phyloP scores from a whole-genome alignment of 2,113 vertebrate genomes.

The Ciconia maguari region DNA sequence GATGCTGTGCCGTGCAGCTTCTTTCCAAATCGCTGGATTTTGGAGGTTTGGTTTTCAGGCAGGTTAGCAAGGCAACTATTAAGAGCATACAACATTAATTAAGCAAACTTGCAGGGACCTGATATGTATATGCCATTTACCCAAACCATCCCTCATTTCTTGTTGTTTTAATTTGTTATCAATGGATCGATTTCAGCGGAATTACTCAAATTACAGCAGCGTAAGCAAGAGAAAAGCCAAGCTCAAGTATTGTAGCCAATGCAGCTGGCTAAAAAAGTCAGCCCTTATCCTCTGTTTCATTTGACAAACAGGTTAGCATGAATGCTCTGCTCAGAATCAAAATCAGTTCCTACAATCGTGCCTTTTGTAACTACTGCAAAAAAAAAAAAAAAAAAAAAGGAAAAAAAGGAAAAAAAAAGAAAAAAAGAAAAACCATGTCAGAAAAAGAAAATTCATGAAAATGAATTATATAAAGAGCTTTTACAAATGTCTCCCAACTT shows the following conservation, averaged over 20 bases:
- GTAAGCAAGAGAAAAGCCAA: background rate
- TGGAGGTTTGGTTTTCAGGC: background rate
- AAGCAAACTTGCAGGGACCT: background rate
- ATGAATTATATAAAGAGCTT: background rate
- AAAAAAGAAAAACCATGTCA: background rate
- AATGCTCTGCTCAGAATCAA: background rate
- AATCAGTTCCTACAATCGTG: background rate
- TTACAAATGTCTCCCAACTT: background rate
- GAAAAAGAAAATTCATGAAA: background rate
- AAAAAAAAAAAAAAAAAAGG: background rate
- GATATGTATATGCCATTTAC: background rate
- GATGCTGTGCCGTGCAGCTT: background rate
- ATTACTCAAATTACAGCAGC: background rate
- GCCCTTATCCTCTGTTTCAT: background rate
- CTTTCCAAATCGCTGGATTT: background rate
- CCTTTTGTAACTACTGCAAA: background rate
- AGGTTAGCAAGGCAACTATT: background rate
- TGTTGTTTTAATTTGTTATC: background rate
- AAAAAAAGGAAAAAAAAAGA: rapidly evolving
- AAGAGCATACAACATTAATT: background rate
- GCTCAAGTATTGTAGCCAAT: background rate
- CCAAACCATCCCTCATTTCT: background rate
- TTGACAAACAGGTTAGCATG: background rate
- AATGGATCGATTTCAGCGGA: background rate
- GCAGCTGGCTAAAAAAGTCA: background rate